Evolutionary conservation across 2,888 invertebrate species (phyloP), one percentile per base, ranked within the genome.

Genomic region (Acanthosepion pharaonis): DNA sequence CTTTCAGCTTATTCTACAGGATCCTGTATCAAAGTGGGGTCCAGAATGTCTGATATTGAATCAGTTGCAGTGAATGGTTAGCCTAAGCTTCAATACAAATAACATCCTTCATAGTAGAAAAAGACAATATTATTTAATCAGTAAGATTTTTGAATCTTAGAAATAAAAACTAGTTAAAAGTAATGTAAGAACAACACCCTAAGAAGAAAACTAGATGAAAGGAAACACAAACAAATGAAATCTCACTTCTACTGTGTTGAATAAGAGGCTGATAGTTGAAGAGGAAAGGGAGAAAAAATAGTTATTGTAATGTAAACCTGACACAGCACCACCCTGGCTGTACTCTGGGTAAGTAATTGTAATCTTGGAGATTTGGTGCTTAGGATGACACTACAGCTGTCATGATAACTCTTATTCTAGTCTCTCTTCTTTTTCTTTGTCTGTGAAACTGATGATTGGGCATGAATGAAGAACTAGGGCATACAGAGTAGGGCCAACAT

Each of bases 391-490:
- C 78, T 18, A 33, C 78, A 78, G 78, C 78, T 78, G 78, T 78
- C 33, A n/a, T 78, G n/a, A 15, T 78, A 78, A n/a, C n/a, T 78
- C 78, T 78, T 33, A 33, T 33, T 78, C 78, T 78, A n/a, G 78
- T 78, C n/a, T n/a, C 9, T 78, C 78, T 78, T n/a, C 33, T 28
- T 64, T 25, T 78, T 33, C 78, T 78, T 78, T 78, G 78, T 78
- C 78, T 78, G 78, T 78, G 20, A 23, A 59, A 23, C 59, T 59
- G 78, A 78, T 78, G 78, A 78, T 33, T n/a, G 78, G 78, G 11
- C n/a, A 78, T 78, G 78, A 78, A 78, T 78, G 78, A 78, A 78
- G 78, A 78, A 78, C 33, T 78, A 78, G 78, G 78, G 78, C 78
- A 78, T 23, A 78, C n/a, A 78, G 78, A n/a, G 78, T n/a, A 78